Evolutionary conservation across 2,888 invertebrate genomes (phyloP), one percentile per base, ranked within the genome.

Genomic region (Timandra comae): DNA sequence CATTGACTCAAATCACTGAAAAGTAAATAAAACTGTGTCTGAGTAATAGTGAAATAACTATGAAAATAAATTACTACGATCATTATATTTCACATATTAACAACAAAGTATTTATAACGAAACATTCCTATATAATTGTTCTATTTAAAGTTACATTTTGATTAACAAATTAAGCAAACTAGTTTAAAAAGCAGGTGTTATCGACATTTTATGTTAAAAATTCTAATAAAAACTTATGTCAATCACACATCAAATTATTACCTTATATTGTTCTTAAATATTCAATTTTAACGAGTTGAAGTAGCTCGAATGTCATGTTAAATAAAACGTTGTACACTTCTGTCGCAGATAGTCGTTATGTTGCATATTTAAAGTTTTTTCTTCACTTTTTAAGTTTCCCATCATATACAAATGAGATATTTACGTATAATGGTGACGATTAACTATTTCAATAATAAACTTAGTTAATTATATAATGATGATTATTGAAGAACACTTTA

Each of bases 1-100:
- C 41, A 37, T 71, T 73, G 75, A 75, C 62, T 78, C 73, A 70
- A 79, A 79, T 72, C 64, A 65, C 63, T 65, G 59, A 66, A 72
- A 76, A 65, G 67, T 67, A 49, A 49, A 65, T 53, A 67, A 62
- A 62, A 52, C 49, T 52, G 53, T 59, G 30, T 51, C 49, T 69
- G 70, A 71, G 67, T 77, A 76, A 78, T 52, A 10, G 45, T 37
- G 33, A 38, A 46, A 51, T 43, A 38, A 46, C 43, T 52, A 46
- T 42, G 30, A 43, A 33, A n/a, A n/a, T n/a, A n/a, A n/a, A 39
- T 16, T 16, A 6, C 16, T 1, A 5, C 16, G 16, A 5, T 16
- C 6, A 16, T 16, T 16, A 16, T 16, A 1, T 16, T 16, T n/a
- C n/a, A n/a, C n/a, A n/a, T n/a, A n/a, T n/a, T n/a, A n/a, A n/a